A percentile compares a stretch with the other conserved stretches of the same genome.
Evolutionary conservation across 2,888 invertebrate genomes (phyloP).

Genomic region (Drosophila meridionalis): DNA sequence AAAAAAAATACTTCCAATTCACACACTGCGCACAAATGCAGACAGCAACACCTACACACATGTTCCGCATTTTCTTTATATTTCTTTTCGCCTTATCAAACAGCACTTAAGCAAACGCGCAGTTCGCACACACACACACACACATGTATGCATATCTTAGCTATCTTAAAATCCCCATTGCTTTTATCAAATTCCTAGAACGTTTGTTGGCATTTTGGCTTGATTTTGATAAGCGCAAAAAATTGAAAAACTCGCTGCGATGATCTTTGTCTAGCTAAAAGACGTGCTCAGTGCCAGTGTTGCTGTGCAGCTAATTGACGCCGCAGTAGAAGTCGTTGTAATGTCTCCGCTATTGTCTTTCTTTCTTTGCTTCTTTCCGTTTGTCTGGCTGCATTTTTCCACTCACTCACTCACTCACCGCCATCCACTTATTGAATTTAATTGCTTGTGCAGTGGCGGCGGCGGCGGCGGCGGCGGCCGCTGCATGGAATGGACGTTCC

Average conservation of each 20-base stretch:
- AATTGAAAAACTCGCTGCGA: slow-evolving; percentile 16
- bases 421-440: slow-evolving; percentile 76
- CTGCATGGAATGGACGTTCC: slow-evolving; percentile 28
- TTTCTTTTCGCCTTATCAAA: slow-evolving; percentile 42
- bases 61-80: slow-evolving; percentile 11
- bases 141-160: slow-evolving; percentile 14
- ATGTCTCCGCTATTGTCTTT: slow-evolving; percentile 55
- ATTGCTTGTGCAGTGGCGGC: slow-evolving; percentile 66
- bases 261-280: slow-evolving; percentile 39
- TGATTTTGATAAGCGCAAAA: slow-evolving; percentile 61
- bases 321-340: slow-evolving; percentile 23
- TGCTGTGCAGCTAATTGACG: slow-evolving; percentile 31
- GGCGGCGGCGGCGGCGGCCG: slow-evolving; percentile 21
- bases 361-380: slow-evolving; percentile 37
- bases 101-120: slow-evolving; percentile 16
- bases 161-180: slow-evolving; percentile 44
- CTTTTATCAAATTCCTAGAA: slow-evolving; percentile 71
- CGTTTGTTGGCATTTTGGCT: slow-evolving; percentile 45
- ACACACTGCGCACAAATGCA: slow-evolving; percentile 47
- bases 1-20: slow-evolving; percentile 58
- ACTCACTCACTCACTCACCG: slow-evolving; percentile 44
- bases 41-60: slow-evolving; percentile 46
- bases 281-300: slow-evolving; percentile 28
- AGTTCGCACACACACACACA: slow-evolving; percentile 6
- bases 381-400: slow-evolving; percentile 57